phyloP scores from a whole-genome alignment of 2,797 vertebrate genomes.

The Coluber constrictor region DNA sequence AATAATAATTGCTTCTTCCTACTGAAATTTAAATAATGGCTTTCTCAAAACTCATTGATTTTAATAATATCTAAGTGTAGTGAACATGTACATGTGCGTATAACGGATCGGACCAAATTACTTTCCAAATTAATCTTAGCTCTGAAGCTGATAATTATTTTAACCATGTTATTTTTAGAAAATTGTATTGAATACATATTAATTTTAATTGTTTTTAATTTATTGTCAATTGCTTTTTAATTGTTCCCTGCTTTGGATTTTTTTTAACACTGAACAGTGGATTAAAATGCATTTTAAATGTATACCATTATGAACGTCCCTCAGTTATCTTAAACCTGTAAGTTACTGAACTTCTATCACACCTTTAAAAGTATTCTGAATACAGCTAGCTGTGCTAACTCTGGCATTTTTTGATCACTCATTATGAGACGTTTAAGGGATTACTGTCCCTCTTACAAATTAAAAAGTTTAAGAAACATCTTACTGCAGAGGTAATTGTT shows the following conservation, averaged over 20 bases:
- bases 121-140: neutral
- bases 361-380: neutral
- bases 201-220: neutral
- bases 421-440: neutral
- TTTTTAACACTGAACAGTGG: neutral
- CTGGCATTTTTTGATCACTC: neutral
- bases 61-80: neutral
- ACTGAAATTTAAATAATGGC: neutral
- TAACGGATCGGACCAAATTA: neutral
- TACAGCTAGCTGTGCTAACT: neutral
- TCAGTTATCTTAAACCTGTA: neutral
- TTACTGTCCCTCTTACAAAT: neutral
- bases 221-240: neutral
- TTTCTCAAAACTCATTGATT: neutral
- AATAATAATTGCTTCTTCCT: neutral
- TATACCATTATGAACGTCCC: neutral
- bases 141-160: neutral
- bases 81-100: neutral
- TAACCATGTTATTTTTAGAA: neutral
- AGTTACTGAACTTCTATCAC: neutral
- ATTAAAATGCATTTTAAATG: neutral
- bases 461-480: slow-evolving; percentile 7
- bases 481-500: slow-evolving; percentile 10
- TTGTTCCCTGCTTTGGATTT: neutral
- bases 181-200: neutral